These are phyloP conservation scores for Philonicus albiceps DNA, from an alignment of 2,888 invertebrate species.

Conservation along the genomic window DNA sequence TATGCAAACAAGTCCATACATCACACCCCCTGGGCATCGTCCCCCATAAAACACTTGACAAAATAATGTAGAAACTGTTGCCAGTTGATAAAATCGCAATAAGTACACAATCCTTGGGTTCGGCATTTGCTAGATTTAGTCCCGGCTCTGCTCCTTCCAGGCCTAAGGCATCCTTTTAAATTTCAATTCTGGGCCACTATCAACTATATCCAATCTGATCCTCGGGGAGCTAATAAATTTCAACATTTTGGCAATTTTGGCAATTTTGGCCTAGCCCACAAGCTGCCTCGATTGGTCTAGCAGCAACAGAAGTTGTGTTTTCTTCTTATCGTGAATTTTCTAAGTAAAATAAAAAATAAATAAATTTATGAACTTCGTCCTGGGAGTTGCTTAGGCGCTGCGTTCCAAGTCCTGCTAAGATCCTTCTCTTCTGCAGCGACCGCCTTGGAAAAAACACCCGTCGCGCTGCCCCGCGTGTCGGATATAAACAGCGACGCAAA, in stretches of 20 bases:
- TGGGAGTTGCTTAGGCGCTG: background rate
- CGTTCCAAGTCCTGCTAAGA: background rate
- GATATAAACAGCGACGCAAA: background rate
- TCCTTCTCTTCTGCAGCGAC: background rate
- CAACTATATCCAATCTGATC: conserved; percentile 35
- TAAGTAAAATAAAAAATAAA: background rate
- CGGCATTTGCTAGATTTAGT: background rate
- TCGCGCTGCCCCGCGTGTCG: background rate
- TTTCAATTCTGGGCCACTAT: conserved; percentile 17
- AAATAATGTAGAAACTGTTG: conserved; percentile 20
- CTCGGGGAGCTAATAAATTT: conserved; percentile 32
- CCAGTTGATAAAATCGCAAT: conserved; percentile 25
- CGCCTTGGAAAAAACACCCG: background rate
- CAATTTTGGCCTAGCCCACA: background rate
- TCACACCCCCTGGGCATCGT: background rate
- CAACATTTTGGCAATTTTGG: conserved; percentile 17
- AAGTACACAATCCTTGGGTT: conserved; percentile 24
- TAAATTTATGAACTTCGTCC: conserved; percentile 28
- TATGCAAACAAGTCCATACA: conserved; percentile 20
- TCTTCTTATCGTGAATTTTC: conserved; percentile 27
- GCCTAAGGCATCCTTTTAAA: background rate
- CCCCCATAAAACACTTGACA: conserved; percentile 10
- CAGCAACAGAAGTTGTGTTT: conserved; percentile 26
- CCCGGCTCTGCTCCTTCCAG: background rate
- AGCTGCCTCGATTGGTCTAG: conserved; percentile 18